Evolutionary conservation across 1,140 invertebrate genomes (phyloP).

Genomic region (Pseudachorutes palmiensis): DNA sequence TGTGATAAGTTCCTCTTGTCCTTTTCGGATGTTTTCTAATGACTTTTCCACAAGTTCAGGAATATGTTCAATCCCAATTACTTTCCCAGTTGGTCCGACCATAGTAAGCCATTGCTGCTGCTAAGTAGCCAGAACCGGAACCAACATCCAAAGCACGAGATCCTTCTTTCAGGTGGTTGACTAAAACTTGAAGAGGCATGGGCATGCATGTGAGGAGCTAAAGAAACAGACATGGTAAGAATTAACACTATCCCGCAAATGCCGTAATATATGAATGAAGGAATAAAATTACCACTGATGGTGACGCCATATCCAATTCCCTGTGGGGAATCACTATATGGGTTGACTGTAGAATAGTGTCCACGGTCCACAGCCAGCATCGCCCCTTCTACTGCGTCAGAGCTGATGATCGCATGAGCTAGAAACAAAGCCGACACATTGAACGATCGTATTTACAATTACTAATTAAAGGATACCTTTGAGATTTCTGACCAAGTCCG

Average conservation of each 20-base stretch:
- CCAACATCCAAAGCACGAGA: slow-evolving; percentile 75
- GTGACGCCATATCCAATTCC: slow-evolving; percentile 82
- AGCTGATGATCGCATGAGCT: slow-evolving; percentile 80
- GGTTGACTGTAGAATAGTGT: slow-evolving; percentile 62
- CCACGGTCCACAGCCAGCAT: slow-evolving; percentile 81
- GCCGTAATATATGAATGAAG: slow-evolving; percentile 75
- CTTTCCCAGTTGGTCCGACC: slow-evolving; percentile 52
- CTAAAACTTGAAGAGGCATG: slow-evolving; percentile 83
- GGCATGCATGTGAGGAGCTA: slow-evolving; percentile 59
- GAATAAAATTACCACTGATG: slow-evolving; percentile 69
- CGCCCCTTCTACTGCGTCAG: slow-evolving; percentile 64
- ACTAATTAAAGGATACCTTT: slow-evolving; percentile 53
- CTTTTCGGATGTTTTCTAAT: slow-evolving; percentile 50
- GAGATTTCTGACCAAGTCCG: slow-evolving; percentile 73
- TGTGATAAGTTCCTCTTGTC: slow-evolving; percentile 44
- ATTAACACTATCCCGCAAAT: not conserved
- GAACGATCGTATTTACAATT: not conserved
- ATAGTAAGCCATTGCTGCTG: slow-evolving; percentile 55
- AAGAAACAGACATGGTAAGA: not conserved
- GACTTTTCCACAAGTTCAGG: slow-evolving; percentile 51
- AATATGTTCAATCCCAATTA: slow-evolving; percentile 57
- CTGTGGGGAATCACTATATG: slow-evolving; percentile 73
- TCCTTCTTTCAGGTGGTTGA: slow-evolving; percentile 70
- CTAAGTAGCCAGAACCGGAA: slow-evolving; percentile 57
- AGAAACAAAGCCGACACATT: slow-evolving; percentile 42